These are phyloP conservation scores for Carollia perspicillata DNA, from an alignment of 2,113 vertebrate species.

Conservation along the genomic window DNA sequence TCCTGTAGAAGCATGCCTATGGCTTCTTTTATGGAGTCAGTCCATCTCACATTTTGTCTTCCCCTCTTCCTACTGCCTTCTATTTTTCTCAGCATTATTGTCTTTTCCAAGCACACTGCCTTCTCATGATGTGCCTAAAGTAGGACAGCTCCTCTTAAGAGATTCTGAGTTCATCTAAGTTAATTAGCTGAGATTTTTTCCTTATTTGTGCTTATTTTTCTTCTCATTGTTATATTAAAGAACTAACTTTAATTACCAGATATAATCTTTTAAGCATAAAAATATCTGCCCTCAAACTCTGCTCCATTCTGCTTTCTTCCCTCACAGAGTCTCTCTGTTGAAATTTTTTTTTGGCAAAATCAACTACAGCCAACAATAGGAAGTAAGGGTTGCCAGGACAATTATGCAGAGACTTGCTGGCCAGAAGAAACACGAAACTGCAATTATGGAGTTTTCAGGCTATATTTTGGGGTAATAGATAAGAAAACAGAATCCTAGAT, in stretches of 20 bases:
- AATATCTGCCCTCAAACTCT: not conserved
- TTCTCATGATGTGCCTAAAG: not conserved
- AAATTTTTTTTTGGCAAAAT: not conserved
- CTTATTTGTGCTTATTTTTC: not conserved
- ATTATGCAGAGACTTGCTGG: not conserved
- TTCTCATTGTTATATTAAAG: not conserved
- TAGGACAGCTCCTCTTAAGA: not conserved
- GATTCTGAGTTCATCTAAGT: not conserved
- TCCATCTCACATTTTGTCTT: not conserved
- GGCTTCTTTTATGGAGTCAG: not conserved
- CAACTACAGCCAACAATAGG: not conserved
- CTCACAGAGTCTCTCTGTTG: not conserved
- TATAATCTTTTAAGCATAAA: constrained; percentile 16
- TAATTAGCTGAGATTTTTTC: not conserved
- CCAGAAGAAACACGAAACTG: not conserved
- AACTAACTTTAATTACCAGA: not conserved
- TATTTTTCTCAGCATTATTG: not conserved
- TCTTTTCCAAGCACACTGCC: not conserved
- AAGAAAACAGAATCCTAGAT: not conserved
- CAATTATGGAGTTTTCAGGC: not conserved
- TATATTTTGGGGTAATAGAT: not conserved
- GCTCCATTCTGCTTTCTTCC: not conserved
- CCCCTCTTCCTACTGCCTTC: not conserved
- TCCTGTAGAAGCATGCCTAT: not conserved
- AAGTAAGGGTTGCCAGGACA: not conserved